Evolutionary conservation across 2,113 vertebrate genomes (phyloP).

Genomic region (Pipra filicauda): DNA sequence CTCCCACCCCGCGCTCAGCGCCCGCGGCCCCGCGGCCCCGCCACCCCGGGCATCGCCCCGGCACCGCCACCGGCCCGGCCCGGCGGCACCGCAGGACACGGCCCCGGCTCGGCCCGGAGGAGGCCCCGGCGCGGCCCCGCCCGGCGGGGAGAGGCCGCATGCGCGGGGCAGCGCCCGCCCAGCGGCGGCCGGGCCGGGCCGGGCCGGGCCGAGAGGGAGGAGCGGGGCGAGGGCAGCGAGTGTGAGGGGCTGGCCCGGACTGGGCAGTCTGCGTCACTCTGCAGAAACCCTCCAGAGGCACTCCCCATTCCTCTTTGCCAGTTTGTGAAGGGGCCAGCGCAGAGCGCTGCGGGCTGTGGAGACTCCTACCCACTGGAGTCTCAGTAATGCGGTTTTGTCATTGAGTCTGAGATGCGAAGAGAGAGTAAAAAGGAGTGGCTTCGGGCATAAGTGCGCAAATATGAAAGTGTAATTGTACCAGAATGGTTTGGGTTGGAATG

Average conservation of each 20-base stretch:
- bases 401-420: no score
- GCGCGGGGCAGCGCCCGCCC: neutral
- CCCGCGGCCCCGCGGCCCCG: neutral
- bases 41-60: neutral
- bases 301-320: accelerated
- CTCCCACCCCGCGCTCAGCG: conserved; percentile 29
- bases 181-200: neutral
- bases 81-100: neutral
- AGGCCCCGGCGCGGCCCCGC: no score
- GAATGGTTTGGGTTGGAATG: neutral
- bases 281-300: no score
- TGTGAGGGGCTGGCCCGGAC: no score
- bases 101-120: no score
- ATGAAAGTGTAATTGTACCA: accelerated
- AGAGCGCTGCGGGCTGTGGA: accelerated
- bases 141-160: neutral
- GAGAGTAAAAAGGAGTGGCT: neutral
- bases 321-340: accelerated
- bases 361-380: accelerated
- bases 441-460: accelerated
- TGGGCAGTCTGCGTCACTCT: no score
- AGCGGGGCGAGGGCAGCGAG: no score
- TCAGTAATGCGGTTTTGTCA: accelerated
- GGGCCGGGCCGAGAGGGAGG: no score
- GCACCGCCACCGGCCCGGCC: no score